Evolutionary conservation across 1,140 invertebrate genomes (phyloP).

Genomic region (Penaeus chinensis): DNA sequence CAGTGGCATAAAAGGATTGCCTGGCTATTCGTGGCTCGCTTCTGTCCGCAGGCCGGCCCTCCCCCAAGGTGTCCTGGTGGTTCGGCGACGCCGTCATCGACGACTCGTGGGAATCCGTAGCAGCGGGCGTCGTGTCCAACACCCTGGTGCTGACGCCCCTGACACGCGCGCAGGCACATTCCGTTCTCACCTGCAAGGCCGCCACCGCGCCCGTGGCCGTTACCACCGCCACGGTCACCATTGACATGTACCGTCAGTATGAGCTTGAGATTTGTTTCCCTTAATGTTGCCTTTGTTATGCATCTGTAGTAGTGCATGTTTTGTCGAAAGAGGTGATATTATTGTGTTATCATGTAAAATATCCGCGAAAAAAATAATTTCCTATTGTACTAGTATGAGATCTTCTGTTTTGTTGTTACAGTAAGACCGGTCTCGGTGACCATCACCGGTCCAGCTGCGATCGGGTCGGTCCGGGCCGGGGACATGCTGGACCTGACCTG

Average conservation of each 20-base stretch:
- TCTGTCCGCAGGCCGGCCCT: conserved; percentile 76
- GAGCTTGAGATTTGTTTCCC: background rate
- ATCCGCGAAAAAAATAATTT: background rate
- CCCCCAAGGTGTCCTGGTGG: conserved; percentile 81
- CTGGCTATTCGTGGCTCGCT: background rate
- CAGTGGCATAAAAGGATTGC: no score
- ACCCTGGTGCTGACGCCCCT: conserved; percentile 60
- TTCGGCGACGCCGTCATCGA: conserved; percentile 59
- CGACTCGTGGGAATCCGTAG: conserved; percentile 52
- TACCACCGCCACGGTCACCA: conserved; percentile 59
- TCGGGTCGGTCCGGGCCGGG: conserved; percentile 55
- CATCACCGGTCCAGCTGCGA: conserved; percentile 47
- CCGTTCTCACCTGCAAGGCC: conserved; percentile 60
- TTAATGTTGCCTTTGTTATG: background rate
- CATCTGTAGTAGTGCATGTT: background rate
- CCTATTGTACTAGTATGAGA: background rate
- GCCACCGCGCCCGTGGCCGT: conserved; percentile 58
- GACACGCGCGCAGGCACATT: conserved; percentile 61
- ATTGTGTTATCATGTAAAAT: no score
- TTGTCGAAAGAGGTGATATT: background rate
- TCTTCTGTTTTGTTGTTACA: background rate
- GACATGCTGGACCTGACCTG: conserved; percentile 79
- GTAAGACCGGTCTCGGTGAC: conserved; percentile 54
- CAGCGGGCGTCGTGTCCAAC: conserved; percentile 49
- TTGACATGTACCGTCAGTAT: conserved; percentile 63